These are phyloP conservation scores for Melieria omissa DNA, from an alignment of 2,888 invertebrate genomes.

Conservation along the genomic window DNA sequence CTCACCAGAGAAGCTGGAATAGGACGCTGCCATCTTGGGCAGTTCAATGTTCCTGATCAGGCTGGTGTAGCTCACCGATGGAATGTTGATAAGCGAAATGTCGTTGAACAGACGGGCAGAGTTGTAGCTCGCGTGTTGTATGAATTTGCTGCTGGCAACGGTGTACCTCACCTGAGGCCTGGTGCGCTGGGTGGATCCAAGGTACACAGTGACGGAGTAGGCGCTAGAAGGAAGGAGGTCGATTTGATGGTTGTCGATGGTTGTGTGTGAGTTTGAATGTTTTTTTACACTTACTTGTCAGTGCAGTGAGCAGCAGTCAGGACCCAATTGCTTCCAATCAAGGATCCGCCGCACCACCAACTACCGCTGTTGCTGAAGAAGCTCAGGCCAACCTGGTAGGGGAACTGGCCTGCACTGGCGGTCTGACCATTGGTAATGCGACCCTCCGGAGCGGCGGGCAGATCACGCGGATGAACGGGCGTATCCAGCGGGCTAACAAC, in stretches of 20 bases:
- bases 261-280: constrained; percentile 45
- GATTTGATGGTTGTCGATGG: constrained; percentile 42
- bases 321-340: background rate
- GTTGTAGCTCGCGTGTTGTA: constrained; percentile 58
- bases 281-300: constrained; percentile 41
- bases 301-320: constrained; percentile 15
- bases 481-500: background rate
- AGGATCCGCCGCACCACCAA: constrained; percentile 11
- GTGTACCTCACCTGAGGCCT: constrained; percentile 42
- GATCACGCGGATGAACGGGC: constrained; percentile 9
- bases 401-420: constrained; percentile 41
- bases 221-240: constrained; percentile 32
- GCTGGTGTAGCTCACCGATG: constrained; percentile 40
- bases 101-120: constrained; percentile 51
- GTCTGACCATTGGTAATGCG: constrained; percentile 46
- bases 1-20: constrained; percentile 47
- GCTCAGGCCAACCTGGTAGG: constrained; percentile 54
- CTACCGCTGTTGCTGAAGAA: constrained; percentile 22
- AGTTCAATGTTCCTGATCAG: constrained; percentile 40
- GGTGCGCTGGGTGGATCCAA: constrained; percentile 48
- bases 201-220: constrained; percentile 47
- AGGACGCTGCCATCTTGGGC: constrained; percentile 42
- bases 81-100: constrained; percentile 57
- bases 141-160: constrained; percentile 43
- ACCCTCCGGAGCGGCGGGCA: constrained; percentile 40